phyloP scores from a whole-genome alignment of 1,140 invertebrate species.

The Sarcophaga bullata region DNA sequence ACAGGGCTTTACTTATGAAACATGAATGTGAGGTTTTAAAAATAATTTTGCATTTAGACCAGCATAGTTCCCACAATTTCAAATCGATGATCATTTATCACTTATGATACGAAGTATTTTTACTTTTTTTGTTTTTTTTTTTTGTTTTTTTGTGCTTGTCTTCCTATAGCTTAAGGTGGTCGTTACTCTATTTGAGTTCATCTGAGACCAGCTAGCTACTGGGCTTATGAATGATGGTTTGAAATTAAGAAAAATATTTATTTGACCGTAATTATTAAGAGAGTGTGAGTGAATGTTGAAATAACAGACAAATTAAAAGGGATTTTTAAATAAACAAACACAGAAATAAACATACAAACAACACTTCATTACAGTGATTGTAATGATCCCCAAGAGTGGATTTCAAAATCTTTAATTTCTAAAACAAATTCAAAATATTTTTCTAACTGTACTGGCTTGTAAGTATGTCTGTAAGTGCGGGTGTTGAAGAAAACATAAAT shows the following conservation, averaged over 20 bases:
- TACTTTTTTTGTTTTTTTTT: background rate
- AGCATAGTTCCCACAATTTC: too few relatives aligned
- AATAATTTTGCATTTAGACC: too few relatives aligned
- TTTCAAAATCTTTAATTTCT: constrained; percentile 1
- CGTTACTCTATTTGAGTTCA: background rate
- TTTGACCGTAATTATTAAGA: constrained; percentile 63
- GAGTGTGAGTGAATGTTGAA: background rate
- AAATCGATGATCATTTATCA: too few relatives aligned
- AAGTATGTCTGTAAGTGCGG: background rate
- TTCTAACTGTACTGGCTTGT: background rate
- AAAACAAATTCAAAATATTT: background rate
- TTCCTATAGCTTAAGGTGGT: background rate
- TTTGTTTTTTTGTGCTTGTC: background rate
- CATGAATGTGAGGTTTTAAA: too few relatives aligned
- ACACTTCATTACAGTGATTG: too few relatives aligned
- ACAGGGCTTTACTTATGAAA: too few relatives aligned
- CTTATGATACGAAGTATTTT: too few relatives aligned
- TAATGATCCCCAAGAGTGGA: background rate
- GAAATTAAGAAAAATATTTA: constrained; percentile 59
- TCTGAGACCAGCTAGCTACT: constrained; percentile 45
- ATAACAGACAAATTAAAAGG: constrained; percentile 29
- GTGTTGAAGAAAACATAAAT: background rate
- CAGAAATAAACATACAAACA: too few relatives aligned
- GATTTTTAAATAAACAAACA: background rate
- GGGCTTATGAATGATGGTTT: background rate